Conservation (phyloP, 2,797 vertebrate genomes). For the Falco cherrug region DNA sequence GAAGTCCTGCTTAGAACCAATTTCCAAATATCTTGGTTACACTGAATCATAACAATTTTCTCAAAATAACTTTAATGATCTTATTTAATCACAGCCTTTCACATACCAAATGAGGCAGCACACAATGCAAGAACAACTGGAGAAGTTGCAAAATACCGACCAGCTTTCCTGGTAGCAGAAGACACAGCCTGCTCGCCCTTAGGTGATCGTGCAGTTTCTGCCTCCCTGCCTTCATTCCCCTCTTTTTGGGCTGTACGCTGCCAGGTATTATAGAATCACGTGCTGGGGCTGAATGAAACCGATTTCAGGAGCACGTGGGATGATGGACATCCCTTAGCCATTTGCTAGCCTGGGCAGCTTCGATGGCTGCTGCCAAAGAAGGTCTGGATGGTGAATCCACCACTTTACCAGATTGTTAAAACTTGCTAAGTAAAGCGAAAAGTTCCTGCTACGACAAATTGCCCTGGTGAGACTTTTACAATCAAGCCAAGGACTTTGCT, state of each 20-base stretch:
- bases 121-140: neutral
- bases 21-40: neutral
- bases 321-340: neutral
- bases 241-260: accelerated
- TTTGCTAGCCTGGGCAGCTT: neutral
- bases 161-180: neutral
- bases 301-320: neutral
- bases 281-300: neutral
- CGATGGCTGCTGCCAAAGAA: neutral
- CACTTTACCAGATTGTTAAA: neutral
- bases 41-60: neutral
- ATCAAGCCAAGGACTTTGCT: neutral
- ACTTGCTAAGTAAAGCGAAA: neutral
- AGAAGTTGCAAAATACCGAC: neutral
- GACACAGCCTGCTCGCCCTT: neutral
- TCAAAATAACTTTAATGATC: neutral
- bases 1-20: neutral
- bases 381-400: neutral
- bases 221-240: neutral
- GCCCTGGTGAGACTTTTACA: neutral
- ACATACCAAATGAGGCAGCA: neutral
- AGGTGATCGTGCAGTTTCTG: neutral
- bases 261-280: neutral
- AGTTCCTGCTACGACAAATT: neutral
- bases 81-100: neutral